Conservation (phyloP, 1,140 invertebrate genomes). For the Tachypleus tridentatus region DNA sequence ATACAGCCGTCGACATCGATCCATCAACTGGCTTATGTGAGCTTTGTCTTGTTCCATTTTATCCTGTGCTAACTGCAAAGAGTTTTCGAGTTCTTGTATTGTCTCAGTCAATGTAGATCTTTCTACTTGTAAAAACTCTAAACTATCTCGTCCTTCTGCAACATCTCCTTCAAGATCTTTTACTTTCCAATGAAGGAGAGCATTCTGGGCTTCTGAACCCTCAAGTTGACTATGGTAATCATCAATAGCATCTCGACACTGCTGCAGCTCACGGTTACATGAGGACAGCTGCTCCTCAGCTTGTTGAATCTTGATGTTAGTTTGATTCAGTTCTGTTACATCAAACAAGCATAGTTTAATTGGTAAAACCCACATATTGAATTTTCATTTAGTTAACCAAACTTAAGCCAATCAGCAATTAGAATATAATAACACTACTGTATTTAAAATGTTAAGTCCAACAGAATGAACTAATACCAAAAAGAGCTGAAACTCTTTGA, state of each 20-base stretch:
- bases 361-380: no score
- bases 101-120: conserved; percentile 11
- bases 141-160: conserved; percentile 9
- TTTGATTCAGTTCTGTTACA: conserved; percentile 9
- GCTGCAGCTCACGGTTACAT: conserved; percentile 14
- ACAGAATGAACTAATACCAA: no score
- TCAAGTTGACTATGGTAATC: conserved; percentile 14
- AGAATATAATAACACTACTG: no score
- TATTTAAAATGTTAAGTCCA: no score
- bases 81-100: conserved; percentile 12
- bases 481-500: no score
- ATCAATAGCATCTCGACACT: conserved; percentile 18
- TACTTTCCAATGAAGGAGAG: conserved; percentile 7
- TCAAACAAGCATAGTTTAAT: no score
- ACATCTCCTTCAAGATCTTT: conserved; percentile 6
- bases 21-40: conserved; percentile 13
- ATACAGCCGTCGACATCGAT: conserved; percentile 13
- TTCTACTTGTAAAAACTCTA: conserved; percentile 17
- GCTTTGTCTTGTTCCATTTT: conserved; percentile 8
- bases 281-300: conserved; percentile 12
- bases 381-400: no score
- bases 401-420: no score
- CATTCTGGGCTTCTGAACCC: conserved; percentile 1
- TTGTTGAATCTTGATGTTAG: conserved; percentile 12
- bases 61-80: conserved; percentile 4